Percentiles rank a stretch among this genome's conserved stretches.
phyloP scores from a whole-genome alignment of 1,140 invertebrate species.

The Monochamus saltuarius region DNA sequence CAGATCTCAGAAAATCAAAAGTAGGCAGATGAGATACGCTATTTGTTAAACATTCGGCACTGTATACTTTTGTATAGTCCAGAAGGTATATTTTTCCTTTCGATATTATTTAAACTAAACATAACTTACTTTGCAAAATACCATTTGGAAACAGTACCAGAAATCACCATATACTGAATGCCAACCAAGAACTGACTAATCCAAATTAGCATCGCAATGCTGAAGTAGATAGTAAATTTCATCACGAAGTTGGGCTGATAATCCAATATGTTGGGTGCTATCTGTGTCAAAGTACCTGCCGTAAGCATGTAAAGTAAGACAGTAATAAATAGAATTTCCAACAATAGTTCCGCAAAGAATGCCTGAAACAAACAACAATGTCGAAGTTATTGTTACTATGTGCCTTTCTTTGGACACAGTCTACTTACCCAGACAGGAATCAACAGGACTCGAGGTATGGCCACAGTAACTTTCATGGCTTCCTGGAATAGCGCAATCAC shows the following conservation, averaged over 20 bases:
- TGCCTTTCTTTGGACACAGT: no score
- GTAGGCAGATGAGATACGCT: no score
- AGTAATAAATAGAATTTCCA: slow-evolving; percentile 13
- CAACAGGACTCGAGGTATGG: slow-evolving; percentile 72
- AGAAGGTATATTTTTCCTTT: not conserved
- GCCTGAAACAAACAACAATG: slow-evolving; percentile 25
- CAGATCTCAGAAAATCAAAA: no score
- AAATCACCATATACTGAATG: slow-evolving; percentile 76
- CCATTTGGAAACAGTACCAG: slow-evolving; percentile 74
- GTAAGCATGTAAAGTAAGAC: slow-evolving; percentile 12
- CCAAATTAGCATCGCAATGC: slow-evolving; percentile 69
- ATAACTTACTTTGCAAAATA: slow-evolving; percentile 71
- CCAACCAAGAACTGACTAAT: slow-evolving; percentile 70
- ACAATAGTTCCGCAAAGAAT: slow-evolving; percentile 14
- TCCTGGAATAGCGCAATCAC: slow-evolving; percentile 72
- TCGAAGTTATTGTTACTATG: no score
- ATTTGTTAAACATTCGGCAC: no score
- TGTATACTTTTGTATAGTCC: no score
- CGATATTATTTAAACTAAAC: not conserved
- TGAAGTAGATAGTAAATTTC: slow-evolving; percentile 48
- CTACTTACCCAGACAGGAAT: slow-evolving; percentile 70
- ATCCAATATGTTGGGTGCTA: slow-evolving; percentile 11
- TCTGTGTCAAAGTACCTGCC: slow-evolving; percentile 23
- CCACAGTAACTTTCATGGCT: slow-evolving; percentile 72
- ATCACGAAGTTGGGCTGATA: slow-evolving; percentile 64